Evolutionary conservation across 2,888 invertebrate species (phyloP).

Genomic region (Hyposoter didymator): DNA sequence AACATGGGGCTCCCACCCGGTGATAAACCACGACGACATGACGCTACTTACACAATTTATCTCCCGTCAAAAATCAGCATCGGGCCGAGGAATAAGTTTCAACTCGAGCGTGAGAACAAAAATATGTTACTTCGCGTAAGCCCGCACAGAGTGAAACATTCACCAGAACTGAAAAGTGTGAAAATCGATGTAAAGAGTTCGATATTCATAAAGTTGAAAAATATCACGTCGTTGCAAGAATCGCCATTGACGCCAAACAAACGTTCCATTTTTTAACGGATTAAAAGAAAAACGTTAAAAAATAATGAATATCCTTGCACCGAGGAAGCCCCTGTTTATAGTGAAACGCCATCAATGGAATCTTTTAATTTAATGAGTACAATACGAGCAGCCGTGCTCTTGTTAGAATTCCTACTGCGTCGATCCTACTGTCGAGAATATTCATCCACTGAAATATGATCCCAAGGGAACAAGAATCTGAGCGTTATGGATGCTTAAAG

Average conservation of each 20-base stretch:
- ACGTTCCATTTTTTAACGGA: background rate
- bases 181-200: background rate
- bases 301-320: background rate
- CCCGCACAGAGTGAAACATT: background rate
- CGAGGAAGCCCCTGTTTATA: background rate
- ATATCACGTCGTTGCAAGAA: background rate
- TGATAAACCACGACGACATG: conserved; percentile 61
- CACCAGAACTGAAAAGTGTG: background rate
- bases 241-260: background rate
- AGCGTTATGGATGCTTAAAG: conserved; percentile 2
- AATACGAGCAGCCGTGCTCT: background rate
- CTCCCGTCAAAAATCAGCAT: conserved; percentile 39
- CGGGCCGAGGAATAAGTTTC: conserved; percentile 23
- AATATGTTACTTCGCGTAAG: background rate
- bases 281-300: background rate
- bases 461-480: conserved; percentile 11
- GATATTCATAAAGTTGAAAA: background rate
- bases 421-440: conserved; percentile 8
- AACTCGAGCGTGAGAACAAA: conserved; percentile 21
- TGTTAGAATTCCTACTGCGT: conserved; percentile 7
- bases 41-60: conserved; percentile 36
- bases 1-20: conserved; percentile 64
- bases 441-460: conserved; percentile 23
- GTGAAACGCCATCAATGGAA: conserved; percentile 19
- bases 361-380: conserved; percentile 8